A percentile compares a stretch with the other conserved stretches of the same genome.
Conservation (phyloP, 2,888 invertebrate species). For the Himalopsyche kuldschensis region DNA sequence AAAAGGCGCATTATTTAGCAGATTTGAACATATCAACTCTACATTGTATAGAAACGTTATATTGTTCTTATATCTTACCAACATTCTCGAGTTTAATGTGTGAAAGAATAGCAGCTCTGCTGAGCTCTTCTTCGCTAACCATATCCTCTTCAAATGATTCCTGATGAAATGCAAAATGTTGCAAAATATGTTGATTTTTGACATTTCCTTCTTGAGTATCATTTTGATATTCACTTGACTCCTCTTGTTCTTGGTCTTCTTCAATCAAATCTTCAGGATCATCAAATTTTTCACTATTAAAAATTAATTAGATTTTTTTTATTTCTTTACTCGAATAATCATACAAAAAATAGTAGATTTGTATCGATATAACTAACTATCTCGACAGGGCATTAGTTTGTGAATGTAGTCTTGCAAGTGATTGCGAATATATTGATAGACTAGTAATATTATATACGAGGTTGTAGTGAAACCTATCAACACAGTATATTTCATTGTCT, state of each 20-base stretch:
- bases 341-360: no score
- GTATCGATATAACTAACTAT: no score
- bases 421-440: no score
- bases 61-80: neutral
- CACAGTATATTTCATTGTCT: no score
- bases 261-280: neutral
- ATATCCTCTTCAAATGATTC: neutral
- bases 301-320: neutral
- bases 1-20: no score
- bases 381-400: no score
- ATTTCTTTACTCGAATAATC: neutral
- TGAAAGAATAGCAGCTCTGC: neutral
- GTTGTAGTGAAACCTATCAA: no score
- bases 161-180: neutral
- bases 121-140: neutral
- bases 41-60: no score
- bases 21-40: no score
- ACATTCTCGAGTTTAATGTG: neutral
- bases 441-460: no score
- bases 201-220: neutral
- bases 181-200: neutral
- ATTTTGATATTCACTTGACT: neutral
- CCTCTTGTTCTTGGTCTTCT: neutral
- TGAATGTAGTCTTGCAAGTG: no score
- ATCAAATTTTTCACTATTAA: neutral